phyloP scores from a whole-genome alignment of 1,140 invertebrate species.

The Cyclargus thomasi region DNA sequence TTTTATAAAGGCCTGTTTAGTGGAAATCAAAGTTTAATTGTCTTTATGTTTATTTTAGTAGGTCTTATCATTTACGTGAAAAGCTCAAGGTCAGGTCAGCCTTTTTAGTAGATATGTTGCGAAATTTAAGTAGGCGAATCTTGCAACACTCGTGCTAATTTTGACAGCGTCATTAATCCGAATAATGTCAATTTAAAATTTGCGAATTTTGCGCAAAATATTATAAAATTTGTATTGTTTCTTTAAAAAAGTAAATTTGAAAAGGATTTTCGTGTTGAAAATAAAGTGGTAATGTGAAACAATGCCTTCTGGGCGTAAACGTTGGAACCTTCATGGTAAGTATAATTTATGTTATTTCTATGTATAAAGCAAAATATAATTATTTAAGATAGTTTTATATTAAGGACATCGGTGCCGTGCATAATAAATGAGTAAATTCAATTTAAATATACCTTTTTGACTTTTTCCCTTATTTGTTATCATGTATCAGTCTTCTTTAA shows the following conservation, averaged over 20 bases:
- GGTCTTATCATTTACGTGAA: background rate
- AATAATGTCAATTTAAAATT: constrained; percentile 15
- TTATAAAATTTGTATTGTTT: background rate
- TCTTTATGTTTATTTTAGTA: background rate
- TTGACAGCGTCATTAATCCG: constrained; percentile 19
- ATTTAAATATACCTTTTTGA: too few species aligned
- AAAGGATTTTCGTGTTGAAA: background rate
- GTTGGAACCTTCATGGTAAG: constrained; percentile 78
- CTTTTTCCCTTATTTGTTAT: too few species aligned
- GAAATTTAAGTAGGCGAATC: background rate
- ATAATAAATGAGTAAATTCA: too few species aligned
- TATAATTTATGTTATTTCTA: constrained; percentile 29
- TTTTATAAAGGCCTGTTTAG: too few species aligned
- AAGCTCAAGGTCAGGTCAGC: background rate
- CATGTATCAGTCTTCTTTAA: too few species aligned
- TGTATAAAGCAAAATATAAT: background rate
- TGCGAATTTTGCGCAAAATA: constrained; percentile 19
- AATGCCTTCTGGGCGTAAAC: constrained; percentile 72
- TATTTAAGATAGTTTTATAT: too few species aligned
- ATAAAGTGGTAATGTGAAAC: constrained; percentile 23
- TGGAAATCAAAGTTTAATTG: too few species aligned
- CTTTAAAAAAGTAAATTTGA: constrained; percentile 15
- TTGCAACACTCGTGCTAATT: constrained; percentile 8
- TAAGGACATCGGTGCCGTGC: too few species aligned
- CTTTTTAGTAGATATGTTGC: background rate